phyloP scores from a whole-genome alignment of 1,140 invertebrate species.

The Scaptomyza montana region DNA sequence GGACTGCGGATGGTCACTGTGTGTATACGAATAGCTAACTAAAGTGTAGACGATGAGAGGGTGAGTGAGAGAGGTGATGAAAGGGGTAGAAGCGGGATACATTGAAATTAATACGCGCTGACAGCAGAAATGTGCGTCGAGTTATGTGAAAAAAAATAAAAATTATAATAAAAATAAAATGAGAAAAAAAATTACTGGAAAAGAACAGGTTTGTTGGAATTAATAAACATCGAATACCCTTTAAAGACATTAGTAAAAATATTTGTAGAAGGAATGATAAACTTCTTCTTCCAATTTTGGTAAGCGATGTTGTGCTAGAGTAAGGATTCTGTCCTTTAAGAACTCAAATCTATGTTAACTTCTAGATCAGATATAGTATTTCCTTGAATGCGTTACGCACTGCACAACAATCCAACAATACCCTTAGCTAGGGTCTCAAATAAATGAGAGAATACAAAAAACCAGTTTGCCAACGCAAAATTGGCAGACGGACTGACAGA shows the following conservation, averaged over 20 bases:
- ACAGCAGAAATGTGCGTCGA: slow-evolving; percentile 75
- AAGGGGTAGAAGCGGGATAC: slow-evolving; percentile 1
- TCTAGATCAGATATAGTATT: not conserved
- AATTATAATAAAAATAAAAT: not conserved
- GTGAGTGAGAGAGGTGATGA: not conserved
- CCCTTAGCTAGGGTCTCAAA: not conserved
- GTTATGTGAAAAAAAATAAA: slow-evolving; percentile 52
- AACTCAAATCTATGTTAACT: too few species aligned
- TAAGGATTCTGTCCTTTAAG: too few species aligned
- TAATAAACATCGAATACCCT: not conserved
- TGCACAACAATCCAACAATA: not conserved
- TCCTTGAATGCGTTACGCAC: not conserved
- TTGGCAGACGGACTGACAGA: slow-evolving; percentile 39
- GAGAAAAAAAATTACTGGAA: not conserved
- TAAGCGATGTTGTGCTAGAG: too few species aligned
- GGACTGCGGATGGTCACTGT: slow-evolving; percentile 40
- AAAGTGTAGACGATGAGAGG: not conserved
- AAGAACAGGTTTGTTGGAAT: not conserved
- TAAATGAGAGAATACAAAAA: slow-evolving; percentile 37
- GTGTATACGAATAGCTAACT: not conserved
- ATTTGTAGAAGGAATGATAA: too few species aligned
- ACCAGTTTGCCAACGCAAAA: slow-evolving; percentile 62
- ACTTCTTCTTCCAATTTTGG: too few species aligned
- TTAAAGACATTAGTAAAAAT: not conserved
- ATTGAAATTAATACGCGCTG: slow-evolving; percentile 80